Conservation (phyloP, 2,113 vertebrate genomes). For the Orthonyx spaldingii region DNA sequence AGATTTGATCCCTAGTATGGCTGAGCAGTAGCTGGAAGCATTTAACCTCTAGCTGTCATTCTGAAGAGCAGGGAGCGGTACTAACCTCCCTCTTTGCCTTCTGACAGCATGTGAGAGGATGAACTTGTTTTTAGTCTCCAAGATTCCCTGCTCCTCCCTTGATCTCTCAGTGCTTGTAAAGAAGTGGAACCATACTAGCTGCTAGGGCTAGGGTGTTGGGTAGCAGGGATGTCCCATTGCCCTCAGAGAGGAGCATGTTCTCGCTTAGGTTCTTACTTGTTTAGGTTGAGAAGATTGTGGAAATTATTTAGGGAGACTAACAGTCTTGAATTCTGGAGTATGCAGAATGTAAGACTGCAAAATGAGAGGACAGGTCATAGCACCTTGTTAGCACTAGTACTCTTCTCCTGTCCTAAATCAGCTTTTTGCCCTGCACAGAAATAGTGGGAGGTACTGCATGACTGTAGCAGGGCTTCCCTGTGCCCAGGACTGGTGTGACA, state of each 20-base stretch:
- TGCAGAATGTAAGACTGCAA: not conserved
- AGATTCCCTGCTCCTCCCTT: not conserved
- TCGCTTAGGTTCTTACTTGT: not conserved
- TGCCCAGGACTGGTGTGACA: not conserved
- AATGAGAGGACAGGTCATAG: not conserved
- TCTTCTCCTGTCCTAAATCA: not conserved
- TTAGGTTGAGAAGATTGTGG: not conserved
- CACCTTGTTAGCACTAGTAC: not conserved
- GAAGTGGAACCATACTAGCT: not conserved
- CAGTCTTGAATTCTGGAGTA: not conserved
- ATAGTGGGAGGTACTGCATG: not conserved
- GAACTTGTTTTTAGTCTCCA: not conserved
- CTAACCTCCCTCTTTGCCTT: not conserved
- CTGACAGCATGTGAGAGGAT: not conserved
- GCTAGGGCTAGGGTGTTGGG: not conserved
- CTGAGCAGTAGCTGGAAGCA: not conserved
- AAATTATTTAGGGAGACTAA: not conserved
- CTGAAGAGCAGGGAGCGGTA: not conserved
- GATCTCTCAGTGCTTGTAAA: not conserved
- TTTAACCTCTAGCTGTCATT: not conserved
- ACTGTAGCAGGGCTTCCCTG: not conserved
- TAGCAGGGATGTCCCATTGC: not conserved
- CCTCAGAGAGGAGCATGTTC: not conserved
- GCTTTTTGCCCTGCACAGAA: not conserved
- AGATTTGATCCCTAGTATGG: not conserved